Base-by-base conservation (phyloP, 92 coral and sea anemone genomes). In the Nematostella vectensis region DNA sequence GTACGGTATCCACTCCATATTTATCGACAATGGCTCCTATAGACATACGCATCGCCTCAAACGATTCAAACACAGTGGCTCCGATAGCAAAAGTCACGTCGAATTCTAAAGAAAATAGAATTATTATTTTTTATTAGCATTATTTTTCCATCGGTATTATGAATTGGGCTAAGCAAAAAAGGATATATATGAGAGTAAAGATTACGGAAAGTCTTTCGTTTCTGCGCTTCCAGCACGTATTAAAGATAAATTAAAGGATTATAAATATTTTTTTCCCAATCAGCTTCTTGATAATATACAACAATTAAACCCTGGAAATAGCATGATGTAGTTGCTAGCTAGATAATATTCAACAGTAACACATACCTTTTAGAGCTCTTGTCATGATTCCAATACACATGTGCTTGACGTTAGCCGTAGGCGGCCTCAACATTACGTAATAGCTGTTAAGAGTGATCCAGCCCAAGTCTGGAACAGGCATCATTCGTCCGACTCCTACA, bases 361-460 rank as follows among this genome's bases (percentile, higher is more conserved):
- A n/a, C n/a, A n/a, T 63, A 63, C 69, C 69, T 63, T 63, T 63
- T 20, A 63, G 52, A 23, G 57, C 48, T 12, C 69, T 54, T 1
- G 37, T 25, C 11, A 30, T 56, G 16, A 63, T 50, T 21, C 50
- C 69, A 33, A 54, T 37, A 29, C 69, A 49, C 36, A 63, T 58
- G 52, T 63, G 59, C 50, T 50, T 48, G 6, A 4, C 31, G 1
- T 36, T 53, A 27, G 48, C 70, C 18, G 36, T 45, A 39, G 48
- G 51, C 26, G 60, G 51, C 27, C 50, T 48, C 70, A 64, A 23
- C 36, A 53, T 53, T 26, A 64, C 42, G 70, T 64, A 64, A 52
- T 64, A 64, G 27, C 70, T 52, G 54, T 64, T 64, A 21, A 64
- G 28, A 24, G 70, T 64, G 24, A 64, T 64, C 70, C 70, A 64